phyloP scores from a whole-genome alignment of 2,888 invertebrate genomes.

The Beris morrisii region DNA sequence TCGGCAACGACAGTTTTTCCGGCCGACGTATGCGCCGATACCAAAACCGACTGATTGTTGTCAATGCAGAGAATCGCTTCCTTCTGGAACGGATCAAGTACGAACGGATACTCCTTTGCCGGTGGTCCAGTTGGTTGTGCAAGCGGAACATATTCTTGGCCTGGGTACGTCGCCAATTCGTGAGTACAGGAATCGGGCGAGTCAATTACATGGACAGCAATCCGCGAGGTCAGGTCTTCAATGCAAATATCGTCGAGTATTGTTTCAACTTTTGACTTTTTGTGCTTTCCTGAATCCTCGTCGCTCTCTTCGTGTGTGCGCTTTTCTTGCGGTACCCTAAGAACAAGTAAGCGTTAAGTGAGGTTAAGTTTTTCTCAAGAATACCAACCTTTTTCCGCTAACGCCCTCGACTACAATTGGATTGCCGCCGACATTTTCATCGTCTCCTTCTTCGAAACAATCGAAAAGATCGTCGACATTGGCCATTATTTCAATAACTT shows the following conservation, averaged over 20 bases:
- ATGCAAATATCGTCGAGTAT: slow-evolving; percentile 61
- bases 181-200: slow-evolving; percentile 93
- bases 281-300: slow-evolving; percentile 34
- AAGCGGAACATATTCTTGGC: slow-evolving; percentile 72
- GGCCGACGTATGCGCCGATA: slow-evolving; percentile 98
- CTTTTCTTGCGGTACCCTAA: slow-evolving; percentile 37
- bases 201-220: slow-evolving; percentile 85
- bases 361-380: slow-evolving; percentile 21
- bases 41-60: slow-evolving; percentile 96
- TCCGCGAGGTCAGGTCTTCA: slow-evolving; percentile 76
- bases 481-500: slow-evolving; percentile 42
- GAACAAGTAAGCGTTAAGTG: not conserved
- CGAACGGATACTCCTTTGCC: slow-evolving; percentile 91
- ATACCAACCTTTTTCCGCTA: not conserved
- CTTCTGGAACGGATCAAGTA: slow-evolving; percentile 96
- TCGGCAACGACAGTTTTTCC: slow-evolving; percentile 99
- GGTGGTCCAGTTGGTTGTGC: slow-evolving; percentile 66
- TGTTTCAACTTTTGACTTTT: slow-evolving; percentile 47
- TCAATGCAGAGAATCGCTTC: slow-evolving; percentile 96
- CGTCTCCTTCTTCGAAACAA: slow-evolving; percentile 51
- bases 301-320: slow-evolving; percentile 39
- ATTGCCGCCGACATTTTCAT: slow-evolving; percentile 36
- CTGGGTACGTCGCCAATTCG: slow-evolving; percentile 93
- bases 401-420: slow-evolving; percentile 37
- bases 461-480: slow-evolving; percentile 55